These are phyloP conservation scores for Oophaga pumilio DNA, from an alignment of 2,113 vertebrate species.

Conservation along the genomic window DNA sequence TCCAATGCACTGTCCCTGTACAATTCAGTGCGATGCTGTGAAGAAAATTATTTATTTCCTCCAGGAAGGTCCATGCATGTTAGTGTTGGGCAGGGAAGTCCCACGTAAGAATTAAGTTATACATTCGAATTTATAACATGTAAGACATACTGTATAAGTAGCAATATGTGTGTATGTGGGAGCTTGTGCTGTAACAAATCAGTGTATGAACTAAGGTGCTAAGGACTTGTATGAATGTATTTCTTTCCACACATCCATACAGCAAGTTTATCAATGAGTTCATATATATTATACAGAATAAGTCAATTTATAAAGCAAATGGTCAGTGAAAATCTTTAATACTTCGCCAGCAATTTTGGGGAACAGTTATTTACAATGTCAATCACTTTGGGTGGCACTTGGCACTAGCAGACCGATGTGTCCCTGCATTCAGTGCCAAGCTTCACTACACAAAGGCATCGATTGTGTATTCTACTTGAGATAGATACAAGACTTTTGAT, in stretches of 20 bases:
- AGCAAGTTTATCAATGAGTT: neutral
- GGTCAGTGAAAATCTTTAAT: neutral
- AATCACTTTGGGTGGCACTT: neutral
- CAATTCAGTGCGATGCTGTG: too few relatives aligned
- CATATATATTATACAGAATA: neutral
- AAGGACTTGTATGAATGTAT: neutral
- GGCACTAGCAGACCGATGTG: neutral
- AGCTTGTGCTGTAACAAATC: too few relatives aligned
- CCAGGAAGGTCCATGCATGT: too few relatives aligned
- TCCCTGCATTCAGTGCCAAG: constrained; percentile 9
- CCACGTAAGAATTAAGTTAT: too few relatives aligned
- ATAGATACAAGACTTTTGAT: neutral
- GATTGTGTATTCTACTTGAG: neutral
- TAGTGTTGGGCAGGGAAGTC: too few relatives aligned
- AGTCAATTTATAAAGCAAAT: neutral
- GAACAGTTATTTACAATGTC: neutral
- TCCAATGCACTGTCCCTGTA: too few relatives aligned
- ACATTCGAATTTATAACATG: too few relatives aligned
- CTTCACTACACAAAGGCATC: neutral
- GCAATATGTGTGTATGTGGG: too few relatives aligned
- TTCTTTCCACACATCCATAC: neutral
- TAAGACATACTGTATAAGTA: too few relatives aligned
- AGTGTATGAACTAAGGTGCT: too few relatives aligned
- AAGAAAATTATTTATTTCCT: too few relatives aligned
- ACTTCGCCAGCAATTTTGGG: neutral